Conservation (phyloP, 2,888 invertebrate species). For the Rotaria magnacalcarata region DNA sequence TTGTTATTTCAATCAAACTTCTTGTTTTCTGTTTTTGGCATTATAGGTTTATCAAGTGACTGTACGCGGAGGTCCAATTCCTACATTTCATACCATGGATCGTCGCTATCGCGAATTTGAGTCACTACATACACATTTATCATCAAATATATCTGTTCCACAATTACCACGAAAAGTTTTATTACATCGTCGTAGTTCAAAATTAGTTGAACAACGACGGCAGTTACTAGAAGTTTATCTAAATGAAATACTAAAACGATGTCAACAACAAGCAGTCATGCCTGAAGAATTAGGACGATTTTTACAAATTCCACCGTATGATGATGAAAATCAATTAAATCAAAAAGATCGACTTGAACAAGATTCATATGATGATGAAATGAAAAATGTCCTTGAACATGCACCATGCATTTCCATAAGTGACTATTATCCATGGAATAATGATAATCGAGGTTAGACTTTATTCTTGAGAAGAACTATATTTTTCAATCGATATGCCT, state of each 20-base stretch:
- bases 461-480: not conserved
- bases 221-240: not conserved
- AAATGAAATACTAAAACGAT: not conserved
- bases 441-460: not conserved
- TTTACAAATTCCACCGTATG: not conserved
- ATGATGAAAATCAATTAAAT: not conserved
- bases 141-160: not conserved
- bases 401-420: not conserved
- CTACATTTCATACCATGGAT: not conserved
- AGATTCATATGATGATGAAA: not conserved
- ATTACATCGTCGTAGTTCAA: conserved; percentile 11
- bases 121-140: not conserved
- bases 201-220: conserved; percentile 8
- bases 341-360: not conserved
- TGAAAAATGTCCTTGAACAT: not conserved
- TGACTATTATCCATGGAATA: not conserved
- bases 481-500: too few species aligned
- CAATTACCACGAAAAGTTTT: conserved; percentile 3
- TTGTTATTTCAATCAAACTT: not conserved
- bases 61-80: not conserved
- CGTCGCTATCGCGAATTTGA: conserved; percentile 6
- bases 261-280: not conserved
- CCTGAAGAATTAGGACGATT: not conserved
- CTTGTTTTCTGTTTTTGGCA: not conserved
- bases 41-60: not conserved